Percentiles rank a stretch among this genome's conserved stretches.
Evolutionary conservation across 2,113 vertebrate species (phyloP).

Genomic region (Glaucomys volans): DNA sequence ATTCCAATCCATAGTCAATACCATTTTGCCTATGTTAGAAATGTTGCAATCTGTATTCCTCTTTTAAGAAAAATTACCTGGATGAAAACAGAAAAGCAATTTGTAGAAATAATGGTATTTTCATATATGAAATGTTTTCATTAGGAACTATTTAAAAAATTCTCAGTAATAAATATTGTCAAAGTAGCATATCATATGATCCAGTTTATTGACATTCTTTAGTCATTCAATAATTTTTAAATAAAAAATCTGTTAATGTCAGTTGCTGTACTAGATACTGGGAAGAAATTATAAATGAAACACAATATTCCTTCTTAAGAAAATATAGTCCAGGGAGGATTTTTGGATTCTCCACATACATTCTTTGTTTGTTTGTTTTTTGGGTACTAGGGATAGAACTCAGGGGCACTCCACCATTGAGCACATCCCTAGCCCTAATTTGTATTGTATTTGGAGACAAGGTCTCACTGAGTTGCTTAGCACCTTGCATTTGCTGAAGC

Average conservation of each 20-base stretch:
- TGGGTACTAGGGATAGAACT: no score
- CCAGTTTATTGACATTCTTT: background rate
- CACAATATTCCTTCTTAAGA: background rate
- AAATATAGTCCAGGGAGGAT: background rate
- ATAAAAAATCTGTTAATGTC: background rate
- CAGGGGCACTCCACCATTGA: no score
- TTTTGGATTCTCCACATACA: background rate
- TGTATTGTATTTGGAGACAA: no score
- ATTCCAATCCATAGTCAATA: background rate
- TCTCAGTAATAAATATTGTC: background rate
- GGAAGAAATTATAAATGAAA: background rate
- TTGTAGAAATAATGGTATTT: background rate
- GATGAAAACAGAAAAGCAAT: background rate
- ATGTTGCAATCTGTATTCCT: background rate
- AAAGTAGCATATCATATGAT: background rate
- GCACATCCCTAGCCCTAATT: no score
- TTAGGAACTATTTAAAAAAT: background rate
- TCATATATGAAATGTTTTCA: conserved; percentile 13
- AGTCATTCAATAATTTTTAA: background rate
- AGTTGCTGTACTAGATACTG: background rate
- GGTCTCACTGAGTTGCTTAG: no score
- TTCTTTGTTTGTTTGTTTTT: no score
- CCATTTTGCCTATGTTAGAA: background rate
- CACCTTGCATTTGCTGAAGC: no score
- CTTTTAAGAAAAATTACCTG: background rate